A percentile compares a stretch with the other conserved stretches of the same genome.
These are phyloP conservation scores for Proisotoma minuta DNA, from an alignment of 2,888 invertebrate species.

Conservation along the genomic window DNA sequence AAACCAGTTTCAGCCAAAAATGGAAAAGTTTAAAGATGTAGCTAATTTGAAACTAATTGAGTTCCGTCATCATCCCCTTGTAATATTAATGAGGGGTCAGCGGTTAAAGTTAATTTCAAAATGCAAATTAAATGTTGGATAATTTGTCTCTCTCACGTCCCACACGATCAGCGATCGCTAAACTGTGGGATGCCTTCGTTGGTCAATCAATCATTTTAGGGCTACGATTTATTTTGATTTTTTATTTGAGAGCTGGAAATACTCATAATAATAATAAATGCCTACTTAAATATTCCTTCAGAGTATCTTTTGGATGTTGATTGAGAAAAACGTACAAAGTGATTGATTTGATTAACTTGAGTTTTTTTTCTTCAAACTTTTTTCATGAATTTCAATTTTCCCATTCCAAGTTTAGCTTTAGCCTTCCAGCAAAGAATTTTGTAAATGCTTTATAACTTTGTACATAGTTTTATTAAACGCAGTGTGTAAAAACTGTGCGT, in stretches of 20 bases:
- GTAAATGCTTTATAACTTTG: not conserved
- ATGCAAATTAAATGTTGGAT: not conserved
- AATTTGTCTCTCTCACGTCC: not conserved
- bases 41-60: too few relatives aligned
- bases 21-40: too few relatives aligned
- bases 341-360: constrained; percentile 13
- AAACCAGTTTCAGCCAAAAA: too few relatives aligned
- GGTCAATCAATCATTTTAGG: constrained; percentile 8
- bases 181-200: not conserved
- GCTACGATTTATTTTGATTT: not conserved
- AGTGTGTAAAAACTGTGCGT: not conserved
- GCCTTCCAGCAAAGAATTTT: too few relatives aligned
- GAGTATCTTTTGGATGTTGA: not conserved
- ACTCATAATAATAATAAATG: too few relatives aligned
- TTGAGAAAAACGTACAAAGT: not conserved
- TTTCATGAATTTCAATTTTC: not conserved
- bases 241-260: too few relatives aligned
- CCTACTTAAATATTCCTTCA: too few relatives aligned
- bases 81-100: not conserved
- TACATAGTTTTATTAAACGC: not conserved
- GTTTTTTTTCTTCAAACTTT: too few relatives aligned
- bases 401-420: not conserved
- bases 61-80: not conserved
- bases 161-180: not conserved
- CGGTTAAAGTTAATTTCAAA: not conserved